These are phyloP conservation scores for Paracanthobrama guichenoti DNA, from an alignment of 2,113 vertebrate genomes.

Conservation along the genomic window DNA sequence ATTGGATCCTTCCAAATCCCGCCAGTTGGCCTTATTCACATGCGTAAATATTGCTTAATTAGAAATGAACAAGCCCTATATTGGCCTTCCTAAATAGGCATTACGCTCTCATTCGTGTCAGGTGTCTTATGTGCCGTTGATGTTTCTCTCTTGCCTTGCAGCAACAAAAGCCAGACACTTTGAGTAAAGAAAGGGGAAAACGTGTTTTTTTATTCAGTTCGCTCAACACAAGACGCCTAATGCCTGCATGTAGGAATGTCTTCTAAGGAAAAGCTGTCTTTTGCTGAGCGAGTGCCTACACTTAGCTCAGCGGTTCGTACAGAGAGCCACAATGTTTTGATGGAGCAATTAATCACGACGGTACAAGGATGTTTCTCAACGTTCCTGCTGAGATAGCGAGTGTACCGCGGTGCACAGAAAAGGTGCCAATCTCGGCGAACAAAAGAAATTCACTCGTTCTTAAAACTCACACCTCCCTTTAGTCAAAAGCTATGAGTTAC, in stretches of 20 bases:
- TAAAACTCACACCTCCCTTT: constrained; percentile 46
- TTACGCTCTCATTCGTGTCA: constrained; percentile 46
- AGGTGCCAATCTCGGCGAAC: constrained; percentile 50
- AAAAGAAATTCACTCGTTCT: constrained; percentile 52
- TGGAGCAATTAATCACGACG: constrained; percentile 47
- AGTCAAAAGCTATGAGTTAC: constrained; percentile 58
- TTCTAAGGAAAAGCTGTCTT: constrained; percentile 22
- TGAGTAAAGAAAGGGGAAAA: constrained; percentile 14
- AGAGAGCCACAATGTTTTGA: constrained; percentile 28
- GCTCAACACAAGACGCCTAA: background rate
- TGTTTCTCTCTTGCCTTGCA: constrained; percentile 45
- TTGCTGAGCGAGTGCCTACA: constrained; percentile 19
- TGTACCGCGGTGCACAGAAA: background rate
- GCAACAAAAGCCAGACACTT: constrained; percentile 38
- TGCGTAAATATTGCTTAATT: constrained; percentile 69
- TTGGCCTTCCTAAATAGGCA: constrained; percentile 49
- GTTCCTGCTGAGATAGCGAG: constrained; percentile 25
- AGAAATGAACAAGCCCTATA: constrained; percentile 59
- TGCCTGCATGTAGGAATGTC: background rate
- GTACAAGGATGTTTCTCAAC: constrained; percentile 14
- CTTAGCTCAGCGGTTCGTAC: constrained; percentile 44
- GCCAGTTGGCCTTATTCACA: constrained; percentile 69
- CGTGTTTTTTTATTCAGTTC: background rate
- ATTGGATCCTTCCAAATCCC: constrained; percentile 55
- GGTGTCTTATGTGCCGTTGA: constrained; percentile 44